Conservation (phyloP, 1,140 invertebrate genomes). For the Aphidius ervi region DNA sequence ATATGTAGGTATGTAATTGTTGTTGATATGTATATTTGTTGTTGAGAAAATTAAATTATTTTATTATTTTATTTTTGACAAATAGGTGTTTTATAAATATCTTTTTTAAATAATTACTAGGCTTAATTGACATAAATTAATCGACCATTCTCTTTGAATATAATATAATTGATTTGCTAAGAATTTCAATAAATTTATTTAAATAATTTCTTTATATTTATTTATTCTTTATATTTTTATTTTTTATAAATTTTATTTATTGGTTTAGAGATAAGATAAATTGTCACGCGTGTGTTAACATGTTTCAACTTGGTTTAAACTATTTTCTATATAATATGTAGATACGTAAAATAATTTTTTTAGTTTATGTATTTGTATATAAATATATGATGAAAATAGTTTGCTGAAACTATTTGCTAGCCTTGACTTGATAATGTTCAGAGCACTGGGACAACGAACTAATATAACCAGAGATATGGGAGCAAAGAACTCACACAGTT, state of each 20-base stretch:
- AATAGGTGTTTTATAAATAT: too few species aligned
- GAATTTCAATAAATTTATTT: slow-evolving; percentile 15
- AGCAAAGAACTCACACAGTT: too few species aligned
- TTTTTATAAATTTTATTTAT: too few species aligned
- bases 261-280: background rate
- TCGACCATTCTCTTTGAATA: background rate
- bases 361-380: background rate
- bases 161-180: slow-evolving; percentile 11
- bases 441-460: slow-evolving; percentile 26
- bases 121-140: too few species aligned
- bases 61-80: too few species aligned
- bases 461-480: too few species aligned
- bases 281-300: slow-evolving; percentile 4
- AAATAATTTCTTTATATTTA: slow-evolving; percentile 1
- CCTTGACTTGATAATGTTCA: slow-evolving; percentile 19
- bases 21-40: too few species aligned
- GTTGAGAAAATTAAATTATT: too few species aligned
- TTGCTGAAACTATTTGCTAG: slow-evolving; percentile 8
- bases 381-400: slow-evolving; percentile 16
- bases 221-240: background rate
- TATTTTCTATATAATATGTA: too few species aligned
- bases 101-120: too few species aligned
- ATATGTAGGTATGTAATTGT: too few species aligned
- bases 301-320: too few species aligned
- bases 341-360: background rate